Base-by-base conservation (phyloP, 2,113 vertebrate genomes). In the Daubentonia madagascariensis region DNA sequence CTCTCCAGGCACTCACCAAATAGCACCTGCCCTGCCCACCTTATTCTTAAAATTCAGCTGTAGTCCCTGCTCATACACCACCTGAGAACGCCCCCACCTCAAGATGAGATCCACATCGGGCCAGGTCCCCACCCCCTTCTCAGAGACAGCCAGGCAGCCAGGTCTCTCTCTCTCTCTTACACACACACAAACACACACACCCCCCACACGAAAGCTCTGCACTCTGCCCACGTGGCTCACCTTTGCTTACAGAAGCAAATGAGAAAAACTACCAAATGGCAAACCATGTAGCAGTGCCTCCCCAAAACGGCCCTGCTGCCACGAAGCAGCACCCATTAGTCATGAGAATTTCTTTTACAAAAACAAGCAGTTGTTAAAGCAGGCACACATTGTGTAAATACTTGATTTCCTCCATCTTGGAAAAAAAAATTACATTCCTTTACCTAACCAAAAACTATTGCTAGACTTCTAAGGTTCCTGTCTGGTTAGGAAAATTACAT, bases 231-330 rank as follows among this genome's bases (percentile, higher is more conserved):
- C 40, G 4, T 6, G n/a, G 40, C 40, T 23, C 50, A 18, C 10
- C 85, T 72, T 32, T 25, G 45, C 52, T 37, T 57, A 3, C 84
- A 13, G 17, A 63, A 28, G 72, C 5, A 5, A 8, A n/a, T 23
- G 1, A 25, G 54, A 75, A 68, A 28, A 73, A n/a, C 30, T n/a
- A 61, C 16, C 50, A 3, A 43, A 32, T 20, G 2, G 43, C 43
- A 48, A 48, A n/a, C 4, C 0, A 23, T 23, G 37, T 4, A 68
- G 65, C 3, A 32, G 80, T 0, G 0, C 9, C 73, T 25, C 45
- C 68, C 50, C 0, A 6, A 30, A n/a, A 0, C 14, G 0, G 17
- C 6, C 1, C 43, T 1, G 2, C 25, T 35, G 68, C 45, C 1
- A 14, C 0, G 1, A 28, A 84, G 54, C 0, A n/a, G 37, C 20